Percentiles rank a stretch among this genome's conserved stretches.
phyloP scores from a whole-genome alignment of 2,113 vertebrate genomes.

The Heptranchias perlo region DNA sequence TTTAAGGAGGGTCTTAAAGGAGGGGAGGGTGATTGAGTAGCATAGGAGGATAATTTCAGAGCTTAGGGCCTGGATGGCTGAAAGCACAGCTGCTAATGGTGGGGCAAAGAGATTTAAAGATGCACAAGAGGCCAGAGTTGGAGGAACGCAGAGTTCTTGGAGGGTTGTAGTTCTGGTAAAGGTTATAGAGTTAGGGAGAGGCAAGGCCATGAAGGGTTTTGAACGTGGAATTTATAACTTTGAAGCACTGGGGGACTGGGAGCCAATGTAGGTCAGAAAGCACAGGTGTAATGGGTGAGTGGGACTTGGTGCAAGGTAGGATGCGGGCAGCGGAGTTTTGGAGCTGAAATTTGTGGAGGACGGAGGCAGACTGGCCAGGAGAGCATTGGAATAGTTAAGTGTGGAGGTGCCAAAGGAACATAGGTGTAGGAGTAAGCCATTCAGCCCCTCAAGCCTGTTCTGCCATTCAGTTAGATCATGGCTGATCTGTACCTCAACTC shows the following conservation, averaged over 20 bases:
- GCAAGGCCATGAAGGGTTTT: neutral
- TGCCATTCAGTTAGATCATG: too few species aligned
- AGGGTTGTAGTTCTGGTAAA: neutral
- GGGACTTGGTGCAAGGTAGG: neutral
- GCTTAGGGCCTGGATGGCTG: too few species aligned
- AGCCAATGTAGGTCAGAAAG: neutral
- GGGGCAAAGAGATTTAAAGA: neutral
- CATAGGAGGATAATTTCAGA: too few species aligned
- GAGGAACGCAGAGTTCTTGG: neutral
- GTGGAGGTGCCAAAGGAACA: neutral
- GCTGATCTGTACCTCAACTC: too few species aligned
- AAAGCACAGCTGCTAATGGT: too few species aligned
- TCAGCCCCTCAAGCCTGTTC: too few species aligned
- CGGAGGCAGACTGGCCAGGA: neutral
- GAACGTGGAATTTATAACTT: neutral
- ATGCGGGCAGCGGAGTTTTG: neutral
- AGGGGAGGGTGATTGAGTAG: too few species aligned
- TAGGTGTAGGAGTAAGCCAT: neutral
- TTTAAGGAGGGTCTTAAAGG: too few species aligned
- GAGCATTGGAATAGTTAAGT: neutral
- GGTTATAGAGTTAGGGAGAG: neutral
- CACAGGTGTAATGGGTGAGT: neutral
- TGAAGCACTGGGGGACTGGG: neutral
- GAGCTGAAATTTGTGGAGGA: neutral
- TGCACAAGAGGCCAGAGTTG: neutral